A percentile compares a stretch with the other conserved stretches of the same genome.
Conservation (phyloP, 2,888 invertebrate genomes). For the Drosophila helvetica region DNA sequence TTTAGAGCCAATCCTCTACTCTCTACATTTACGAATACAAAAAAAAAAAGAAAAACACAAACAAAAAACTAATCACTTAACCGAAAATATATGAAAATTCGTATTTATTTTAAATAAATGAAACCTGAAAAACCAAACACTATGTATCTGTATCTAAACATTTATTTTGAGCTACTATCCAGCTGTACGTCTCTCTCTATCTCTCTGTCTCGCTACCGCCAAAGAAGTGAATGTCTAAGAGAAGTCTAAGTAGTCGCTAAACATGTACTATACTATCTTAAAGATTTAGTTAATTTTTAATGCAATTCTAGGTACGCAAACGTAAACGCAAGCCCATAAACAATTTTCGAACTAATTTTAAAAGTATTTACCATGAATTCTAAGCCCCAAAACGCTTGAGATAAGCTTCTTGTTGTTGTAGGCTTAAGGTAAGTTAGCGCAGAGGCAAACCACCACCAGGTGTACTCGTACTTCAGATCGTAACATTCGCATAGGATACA, state of each 20-base stretch:
- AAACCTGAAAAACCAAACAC: constrained; percentile 63
- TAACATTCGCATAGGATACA: constrained; percentile 23
- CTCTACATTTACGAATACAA: constrained; percentile 21
- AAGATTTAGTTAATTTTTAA: constrained; percentile 37
- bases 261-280: constrained; percentile 19
- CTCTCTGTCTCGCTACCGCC: neutral
- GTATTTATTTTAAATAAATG: constrained; percentile 71
- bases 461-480: constrained; percentile 6
- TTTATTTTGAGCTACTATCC: constrained; percentile 50
- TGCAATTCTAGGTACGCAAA: constrained; percentile 38
- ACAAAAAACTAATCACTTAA: constrained; percentile 30
- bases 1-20: constrained; percentile 32
- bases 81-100: constrained; percentile 34
- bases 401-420: constrained; percentile 9
- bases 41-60: constrained; percentile 19
- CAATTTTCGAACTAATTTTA: constrained; percentile 22
- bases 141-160: constrained; percentile 65
- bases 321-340: constrained; percentile 11
- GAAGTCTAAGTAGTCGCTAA: constrained; percentile 33
- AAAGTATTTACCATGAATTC: constrained; percentile 7
- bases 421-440: constrained; percentile 44
- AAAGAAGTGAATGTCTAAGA: constrained; percentile 4
- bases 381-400: constrained; percentile 18
- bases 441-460: constrained; percentile 8
- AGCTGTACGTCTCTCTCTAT: constrained; percentile 58